Evolutionary conservation across 1,140 invertebrate genomes (phyloP).

Genomic region (Zaprionus davidi): DNA sequence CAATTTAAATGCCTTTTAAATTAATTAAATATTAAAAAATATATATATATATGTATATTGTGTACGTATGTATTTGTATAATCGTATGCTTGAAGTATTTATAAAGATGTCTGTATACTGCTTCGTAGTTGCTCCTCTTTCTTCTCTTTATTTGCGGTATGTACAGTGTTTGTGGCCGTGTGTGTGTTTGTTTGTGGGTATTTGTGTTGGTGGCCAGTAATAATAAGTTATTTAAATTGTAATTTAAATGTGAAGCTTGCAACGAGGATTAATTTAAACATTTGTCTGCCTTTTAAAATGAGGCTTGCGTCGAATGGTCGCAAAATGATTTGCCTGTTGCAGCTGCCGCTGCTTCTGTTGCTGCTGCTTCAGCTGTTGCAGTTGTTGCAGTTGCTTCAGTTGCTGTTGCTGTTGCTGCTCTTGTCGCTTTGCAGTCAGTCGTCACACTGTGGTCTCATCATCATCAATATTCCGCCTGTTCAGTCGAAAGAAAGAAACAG

Average conservation of each 20-base stretch:
- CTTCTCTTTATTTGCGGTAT: conserved; percentile 18
- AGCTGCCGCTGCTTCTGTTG: conserved; percentile 47
- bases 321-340: conserved; percentile 59
- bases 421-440: conserved; percentile 48
- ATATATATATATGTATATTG: conserved; percentile 46
- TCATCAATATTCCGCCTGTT: conserved; percentile 84
- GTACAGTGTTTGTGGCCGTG: conserved; percentile 23
- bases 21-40: conserved; percentile 59
- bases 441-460: conserved; percentile 84
- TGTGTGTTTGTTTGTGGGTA: conserved; percentile 11
- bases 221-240: conserved; percentile 25
- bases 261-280: conserved; percentile 28
- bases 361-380: conserved; percentile 31
- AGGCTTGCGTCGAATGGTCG: conserved; percentile 69
- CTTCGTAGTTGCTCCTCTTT: neutral
- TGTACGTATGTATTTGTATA: conserved; percentile 23
- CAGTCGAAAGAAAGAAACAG: neutral
- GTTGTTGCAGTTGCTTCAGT: conserved; percentile 25
- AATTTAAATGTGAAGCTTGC: conserved; percentile 21
- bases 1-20: conserved; percentile 39
- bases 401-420: conserved; percentile 28
- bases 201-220: conserved; percentile 9
- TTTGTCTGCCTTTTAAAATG: conserved; percentile 61
- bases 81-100: conserved; percentile 32
- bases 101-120: conserved; percentile 27